Conservation (phyloP, 2,888 invertebrate genomes). For the Boloria selene region DNA sequence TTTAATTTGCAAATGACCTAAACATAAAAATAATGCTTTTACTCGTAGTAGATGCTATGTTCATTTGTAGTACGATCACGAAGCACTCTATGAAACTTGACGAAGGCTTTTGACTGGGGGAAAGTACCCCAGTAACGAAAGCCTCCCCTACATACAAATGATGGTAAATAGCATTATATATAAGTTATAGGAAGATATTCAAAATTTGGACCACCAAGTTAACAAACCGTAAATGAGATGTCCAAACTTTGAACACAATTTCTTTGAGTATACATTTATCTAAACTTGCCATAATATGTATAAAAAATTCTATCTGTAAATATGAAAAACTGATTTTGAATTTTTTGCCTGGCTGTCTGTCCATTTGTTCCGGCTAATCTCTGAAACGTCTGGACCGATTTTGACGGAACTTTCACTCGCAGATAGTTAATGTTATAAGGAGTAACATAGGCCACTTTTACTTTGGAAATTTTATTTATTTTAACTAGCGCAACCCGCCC, state of each 20-base stretch:
- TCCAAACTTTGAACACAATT: background rate
- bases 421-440: too few species aligned
- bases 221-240: constrained; percentile 2
- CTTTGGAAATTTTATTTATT: too few species aligned
- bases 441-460: too few species aligned
- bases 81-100: constrained; percentile 73
- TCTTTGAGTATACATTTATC: background rate
- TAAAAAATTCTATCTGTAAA: too few species aligned
- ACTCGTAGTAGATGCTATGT: constrained; percentile 34
- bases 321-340: too few species aligned
- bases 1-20: background rate
- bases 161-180: constrained; percentile 40
- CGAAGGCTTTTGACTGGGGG: constrained; percentile 75
- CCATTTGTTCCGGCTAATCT: too few species aligned
- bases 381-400: too few species aligned
- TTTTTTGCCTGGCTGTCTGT: too few species aligned
- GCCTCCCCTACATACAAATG: constrained; percentile 72
- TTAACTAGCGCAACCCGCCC: too few species aligned
- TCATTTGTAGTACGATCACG: constrained; percentile 73
- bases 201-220: constrained; percentile 14
- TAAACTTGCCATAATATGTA: too few species aligned
- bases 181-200: constrained; percentile 29
- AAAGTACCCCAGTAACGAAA: constrained; percentile 63
- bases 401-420: too few species aligned
- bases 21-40: constrained; percentile 45